Evolutionary conservation across 2,888 invertebrate genomes (phyloP), one percentile per base, ranked within the genome.

Genomic region (Mythimna impura): DNA sequence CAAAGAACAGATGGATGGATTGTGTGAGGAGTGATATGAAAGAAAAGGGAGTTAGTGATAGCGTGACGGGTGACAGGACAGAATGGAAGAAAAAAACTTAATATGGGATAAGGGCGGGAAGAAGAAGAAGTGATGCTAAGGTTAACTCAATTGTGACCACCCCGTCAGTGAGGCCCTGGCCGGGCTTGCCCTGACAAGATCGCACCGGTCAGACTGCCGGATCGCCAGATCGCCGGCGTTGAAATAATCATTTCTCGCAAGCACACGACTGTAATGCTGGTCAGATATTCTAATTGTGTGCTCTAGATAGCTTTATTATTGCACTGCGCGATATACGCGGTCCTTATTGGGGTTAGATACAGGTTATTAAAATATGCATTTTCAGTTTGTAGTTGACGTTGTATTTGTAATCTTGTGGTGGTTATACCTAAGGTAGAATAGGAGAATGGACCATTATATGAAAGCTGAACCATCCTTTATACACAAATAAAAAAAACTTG

Each of bases 131-230:
- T 25, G 25, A 25, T 25, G 25, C 25, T 25, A 54, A 22, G 54
- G 36, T 22, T 73, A 76, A 76, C 68, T 76, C 66, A 54, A 77
- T 63, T 73, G 69, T 60, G 36, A n/a, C 58, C 43, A 62, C 34
- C 50, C 55, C 25, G 9, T 12, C 30, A 30, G 30, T 12, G 65
- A 30, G 57, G 17, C 14, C 54, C 14, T 36, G 72, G 72, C 43
- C 20, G 14, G 20, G 6, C 20, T 10, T 10, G 17, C 3, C 55
- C 34, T 22, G 43, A 57, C 22, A 20, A 36, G 34, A n/a, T 5
- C 34, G 34, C 34, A 34, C 34, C 58, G 34, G 34, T 8, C 30
- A 30, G 3, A 57, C 30, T 8, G 34, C 58, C 34, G 30, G 52
- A 20, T n/a, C 8, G 7, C 8, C 20, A 52, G n/a, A 20, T 20